Base-by-base conservation (phyloP, 2,113 vertebrate genomes). In the Cyprinodon variegatus region DNA sequence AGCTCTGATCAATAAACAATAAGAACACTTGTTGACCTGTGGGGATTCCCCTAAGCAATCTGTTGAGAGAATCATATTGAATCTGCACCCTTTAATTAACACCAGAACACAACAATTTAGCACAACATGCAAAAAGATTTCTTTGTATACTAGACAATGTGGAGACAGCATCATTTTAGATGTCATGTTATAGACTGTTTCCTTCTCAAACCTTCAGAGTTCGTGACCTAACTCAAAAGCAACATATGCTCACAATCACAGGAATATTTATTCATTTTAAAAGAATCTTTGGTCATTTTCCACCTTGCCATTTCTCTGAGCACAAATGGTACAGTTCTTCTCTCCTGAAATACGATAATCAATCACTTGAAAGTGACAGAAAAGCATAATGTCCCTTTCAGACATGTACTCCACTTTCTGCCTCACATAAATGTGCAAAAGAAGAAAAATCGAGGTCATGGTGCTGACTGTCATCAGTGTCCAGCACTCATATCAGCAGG, bases 241-340 rank as follows among this genome's bases (percentile, higher is more conserved):
- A 88, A 83, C 79, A 81, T 84, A 69, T 79, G 84, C 78, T 76
- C 68, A 75, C 53, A 83, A 86, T 90, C 65, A 85, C 61, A 79
- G 71, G 65, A 1, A 57, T 57, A 61, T 62, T 79, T 87, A 77
- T 59, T 29, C 29, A 87, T 86, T 90, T 61, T 74, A 79, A 63
- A 81, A 81, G 85, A 90, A 86, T 76, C 77, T 41, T 22, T 43
- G 15, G 59, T 77, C 90, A 82, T 87, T 61, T 84, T 62, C 61
- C 80, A 29, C 29, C 29, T 29, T 29, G 29, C 29, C 29, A 29
- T 29, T 29, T 29, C 80, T 76, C 87, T 86, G 80, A 75, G 80
- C 48, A 76, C 67, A 46, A 65, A 81, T 81, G 60, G 65, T 66
- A 68, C 62, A 38, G 60, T 71, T 78, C 39, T 73, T 29, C 11